phyloP scores from a whole-genome alignment of 2,888 invertebrate species.

The Sinhomidia bicolor region DNA sequence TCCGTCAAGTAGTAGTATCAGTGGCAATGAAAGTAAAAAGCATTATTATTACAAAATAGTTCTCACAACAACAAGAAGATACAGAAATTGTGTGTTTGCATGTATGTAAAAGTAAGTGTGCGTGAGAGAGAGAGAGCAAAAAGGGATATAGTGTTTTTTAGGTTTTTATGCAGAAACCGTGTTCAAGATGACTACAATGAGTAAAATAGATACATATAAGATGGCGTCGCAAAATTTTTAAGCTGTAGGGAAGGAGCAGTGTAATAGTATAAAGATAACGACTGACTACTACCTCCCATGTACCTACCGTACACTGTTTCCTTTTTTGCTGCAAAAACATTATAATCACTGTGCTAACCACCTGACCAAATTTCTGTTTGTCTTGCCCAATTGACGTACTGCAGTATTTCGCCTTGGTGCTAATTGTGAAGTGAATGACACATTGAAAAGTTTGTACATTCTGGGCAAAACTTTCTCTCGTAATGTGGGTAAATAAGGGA shows the following conservation, averaged over 20 bases:
- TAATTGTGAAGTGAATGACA: not conserved
- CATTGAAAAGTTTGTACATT: too few species aligned
- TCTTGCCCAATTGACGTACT: not conserved
- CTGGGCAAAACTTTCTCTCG: too few species aligned
- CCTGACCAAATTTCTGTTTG: not conserved
- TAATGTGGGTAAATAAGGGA: too few species aligned
- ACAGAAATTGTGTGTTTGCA: not conserved
- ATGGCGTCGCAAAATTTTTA: too few species aligned
- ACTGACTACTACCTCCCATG: too few species aligned
- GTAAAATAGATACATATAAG: too few species aligned
- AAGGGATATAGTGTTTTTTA: not conserved
- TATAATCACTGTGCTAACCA: not conserved
- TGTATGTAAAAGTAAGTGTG: too few species aligned
- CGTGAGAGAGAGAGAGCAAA: not conserved
- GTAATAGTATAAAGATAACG: too few species aligned
- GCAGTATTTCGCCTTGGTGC: not conserved
- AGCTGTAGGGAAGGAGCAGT: not conserved
- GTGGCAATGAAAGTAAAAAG: constrained; percentile 50
- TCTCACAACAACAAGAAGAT: constrained; percentile 17
- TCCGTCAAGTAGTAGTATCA: not conserved
- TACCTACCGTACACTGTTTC: constrained; percentile 2
- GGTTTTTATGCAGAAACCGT: constrained; percentile 24
- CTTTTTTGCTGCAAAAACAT: not conserved
- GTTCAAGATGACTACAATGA: not conserved
- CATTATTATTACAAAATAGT: constrained; percentile 48